phyloP scores from a whole-genome alignment of 2,888 invertebrate species.

The Lordiphosa fenestrarum region DNA sequence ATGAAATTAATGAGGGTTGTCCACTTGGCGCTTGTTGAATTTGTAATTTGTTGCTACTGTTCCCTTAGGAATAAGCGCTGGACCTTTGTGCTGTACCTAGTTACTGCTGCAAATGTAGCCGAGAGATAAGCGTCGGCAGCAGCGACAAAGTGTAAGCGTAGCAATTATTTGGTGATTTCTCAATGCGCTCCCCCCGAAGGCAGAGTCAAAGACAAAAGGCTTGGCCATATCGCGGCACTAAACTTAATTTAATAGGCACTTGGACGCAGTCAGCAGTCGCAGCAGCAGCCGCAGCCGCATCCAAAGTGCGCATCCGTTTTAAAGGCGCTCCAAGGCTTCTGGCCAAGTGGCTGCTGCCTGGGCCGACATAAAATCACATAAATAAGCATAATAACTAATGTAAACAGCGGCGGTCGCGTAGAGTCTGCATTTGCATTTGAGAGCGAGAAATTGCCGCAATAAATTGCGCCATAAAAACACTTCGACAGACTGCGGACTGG shows the following conservation, averaged over 20 bases:
- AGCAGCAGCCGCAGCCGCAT: constrained; percentile 27
- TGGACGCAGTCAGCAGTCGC: constrained; percentile 26
- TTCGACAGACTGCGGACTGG: constrained; percentile 45
- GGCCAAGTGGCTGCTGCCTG: constrained; percentile 37
- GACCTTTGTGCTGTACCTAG: constrained; percentile 29
- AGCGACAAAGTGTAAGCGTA: constrained; percentile 73
- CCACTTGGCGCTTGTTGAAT: constrained; percentile 77
- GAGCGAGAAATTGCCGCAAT: constrained; percentile 73
- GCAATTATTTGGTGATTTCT: constrained; percentile 75
- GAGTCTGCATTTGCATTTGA: constrained; percentile 73
- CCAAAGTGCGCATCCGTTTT: constrained; percentile 60
- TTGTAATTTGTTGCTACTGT: constrained; percentile 69
- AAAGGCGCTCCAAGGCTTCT: constrained; percentile 53
- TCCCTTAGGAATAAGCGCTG: constrained; percentile 61
- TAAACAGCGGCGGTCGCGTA: constrained; percentile 64
- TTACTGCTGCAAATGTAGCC: constrained; percentile 65
- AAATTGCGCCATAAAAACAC: constrained; percentile 72
- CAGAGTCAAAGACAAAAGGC: constrained; percentile 43
- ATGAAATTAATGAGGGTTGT: constrained; percentile 74
- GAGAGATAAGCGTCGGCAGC: constrained; percentile 64
- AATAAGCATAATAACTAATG: constrained; percentile 76
- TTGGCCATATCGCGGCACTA: constrained; percentile 69
- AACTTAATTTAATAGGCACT: constrained; percentile 66
- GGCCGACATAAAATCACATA: constrained; percentile 50
- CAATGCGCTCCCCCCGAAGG: constrained; percentile 35